Base-by-base conservation (phyloP, 2,888 invertebrate species). In the Leucoptera coffeella region DNA sequence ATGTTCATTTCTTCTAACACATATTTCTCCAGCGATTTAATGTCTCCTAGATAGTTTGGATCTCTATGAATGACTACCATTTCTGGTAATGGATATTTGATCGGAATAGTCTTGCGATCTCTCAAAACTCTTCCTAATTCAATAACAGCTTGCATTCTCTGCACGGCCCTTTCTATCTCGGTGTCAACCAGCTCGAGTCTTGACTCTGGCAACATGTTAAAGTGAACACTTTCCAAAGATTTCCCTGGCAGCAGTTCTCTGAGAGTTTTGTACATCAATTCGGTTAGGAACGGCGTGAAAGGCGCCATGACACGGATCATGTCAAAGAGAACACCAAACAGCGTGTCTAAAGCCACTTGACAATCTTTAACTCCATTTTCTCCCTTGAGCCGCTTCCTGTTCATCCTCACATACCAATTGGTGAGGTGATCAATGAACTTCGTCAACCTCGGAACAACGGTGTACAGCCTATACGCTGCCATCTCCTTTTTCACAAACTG, bases 341-440 rank as follows among this genome's bases (percentile, higher is more conserved):
- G 73, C 0, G 96, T 92, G 37, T 87, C 82, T 29, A 99, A 58
- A 0, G 96, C 91, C 29, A 80, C 74, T 32, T 80, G 75, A 44
- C 92, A 90, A 45, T 97, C 95, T 15, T 78, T 74, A 3, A 73
- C 49, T 1, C 91, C 90, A 35, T 73, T 74, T 46, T 95, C 94
- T 21, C 96, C 96, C 73, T 96, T 97, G 32, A 99, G 78, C 27
- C 99, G 77, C 41, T 83, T 87, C 29, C 99, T 78, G 56, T 99
- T 99, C 82, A 99, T 87, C 34, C 97, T 76, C 15, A 99, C 94
- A 53, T 97, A 99, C 95, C 96, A 96, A 56, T 99, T 99, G 14
- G 97, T 99, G 3, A 99, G 76, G 48, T 96, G 90, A 47, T 97
- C 96, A 37, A 99, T 92, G 56, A 93, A 99, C 50, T 94, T 93